phyloP scores from a whole-genome alignment of 2,113 vertebrate genomes.

The Scatophagus argus region DNA sequence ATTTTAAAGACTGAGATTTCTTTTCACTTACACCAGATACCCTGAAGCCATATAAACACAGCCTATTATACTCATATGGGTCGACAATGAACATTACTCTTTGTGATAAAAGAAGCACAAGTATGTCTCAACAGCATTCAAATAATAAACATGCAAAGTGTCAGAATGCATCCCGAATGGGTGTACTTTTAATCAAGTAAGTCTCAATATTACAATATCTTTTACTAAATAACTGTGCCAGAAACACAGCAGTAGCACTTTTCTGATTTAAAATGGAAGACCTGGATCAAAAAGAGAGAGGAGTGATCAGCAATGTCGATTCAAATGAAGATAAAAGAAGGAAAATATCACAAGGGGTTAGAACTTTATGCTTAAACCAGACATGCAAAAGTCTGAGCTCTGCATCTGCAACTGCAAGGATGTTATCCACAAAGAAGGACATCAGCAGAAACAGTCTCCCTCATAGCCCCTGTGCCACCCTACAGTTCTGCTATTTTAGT shows the following conservation, averaged over 20 bases:
- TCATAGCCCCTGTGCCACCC: not conserved
- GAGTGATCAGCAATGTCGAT: not conserved
- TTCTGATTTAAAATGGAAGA: slow-evolving; percentile 61
- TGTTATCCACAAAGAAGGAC: not conserved
- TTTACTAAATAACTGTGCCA: slow-evolving; percentile 26
- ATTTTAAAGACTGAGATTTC: not conserved
- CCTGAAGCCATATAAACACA: slow-evolving; percentile 2
- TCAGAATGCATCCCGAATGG: slow-evolving; percentile 44
- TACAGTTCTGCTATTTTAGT: not conserved
- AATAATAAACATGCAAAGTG: slow-evolving; percentile 62
- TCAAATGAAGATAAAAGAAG: not conserved
- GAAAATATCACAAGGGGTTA: not conserved
- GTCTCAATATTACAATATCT: slow-evolving; percentile 3
- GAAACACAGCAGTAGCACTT: slow-evolving; percentile 57
- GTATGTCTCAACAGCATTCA: slow-evolving; percentile 35
- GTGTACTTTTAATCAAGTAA: slow-evolving; percentile 9
- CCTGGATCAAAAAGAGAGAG: slow-evolving; percentile 39
- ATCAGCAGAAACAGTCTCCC: not conserved
- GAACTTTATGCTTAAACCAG: not conserved
- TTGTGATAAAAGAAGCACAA: slow-evolving; percentile 43
- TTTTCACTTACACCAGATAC: not conserved
- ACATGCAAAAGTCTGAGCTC: not conserved
- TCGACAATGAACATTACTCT: not conserved
- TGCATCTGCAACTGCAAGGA: slow-evolving; percentile 15
- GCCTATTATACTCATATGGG: not conserved